phyloP scores from a whole-genome alignment of 2,888 invertebrate species.

The Latrodectus hesperus region DNA sequence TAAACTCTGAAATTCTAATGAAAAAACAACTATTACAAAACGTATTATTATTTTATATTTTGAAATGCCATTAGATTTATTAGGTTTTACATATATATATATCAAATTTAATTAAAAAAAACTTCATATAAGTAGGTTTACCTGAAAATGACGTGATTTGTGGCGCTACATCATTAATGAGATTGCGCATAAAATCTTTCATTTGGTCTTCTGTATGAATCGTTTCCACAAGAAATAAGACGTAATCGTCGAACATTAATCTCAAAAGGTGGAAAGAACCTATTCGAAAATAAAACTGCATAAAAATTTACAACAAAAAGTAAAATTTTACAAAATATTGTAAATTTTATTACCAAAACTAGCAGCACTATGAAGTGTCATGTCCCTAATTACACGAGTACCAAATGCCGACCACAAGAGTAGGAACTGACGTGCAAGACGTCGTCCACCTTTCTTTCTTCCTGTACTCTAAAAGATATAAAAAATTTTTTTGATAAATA shows the following conservation, averaged over 20 bases:
- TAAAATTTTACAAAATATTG: neutral
- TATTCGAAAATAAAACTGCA: conserved; percentile 67
- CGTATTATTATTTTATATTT: no score
- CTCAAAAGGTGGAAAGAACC: conserved; percentile 77
- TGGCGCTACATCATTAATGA: conserved; percentile 72
- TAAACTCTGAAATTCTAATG: conserved; percentile 47
- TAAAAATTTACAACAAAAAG: neutral
- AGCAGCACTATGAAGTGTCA: conserved; percentile 77
- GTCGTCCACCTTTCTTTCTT: conserved; percentile 71
- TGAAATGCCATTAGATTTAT: neutral
- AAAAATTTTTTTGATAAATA: neutral
- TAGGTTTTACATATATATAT: neutral
- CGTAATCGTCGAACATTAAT: conserved; percentile 77
- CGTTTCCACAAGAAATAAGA: conserved; percentile 76
- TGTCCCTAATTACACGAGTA: conserved; percentile 76
- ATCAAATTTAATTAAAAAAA: no score
- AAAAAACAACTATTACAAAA: neutral
- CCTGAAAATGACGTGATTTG: conserved; percentile 69
- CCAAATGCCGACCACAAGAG: conserved; percentile 77
- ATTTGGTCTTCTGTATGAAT: conserved; percentile 76
- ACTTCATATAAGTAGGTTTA: neutral
- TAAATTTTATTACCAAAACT: conserved; percentile 75
- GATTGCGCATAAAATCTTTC: conserved; percentile 74
- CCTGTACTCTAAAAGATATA: conserved; percentile 17
- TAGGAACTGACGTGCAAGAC: conserved; percentile 75